Evolutionary conservation across 2,888 invertebrate species (phyloP).

Genomic region (Ophion costatus): DNA sequence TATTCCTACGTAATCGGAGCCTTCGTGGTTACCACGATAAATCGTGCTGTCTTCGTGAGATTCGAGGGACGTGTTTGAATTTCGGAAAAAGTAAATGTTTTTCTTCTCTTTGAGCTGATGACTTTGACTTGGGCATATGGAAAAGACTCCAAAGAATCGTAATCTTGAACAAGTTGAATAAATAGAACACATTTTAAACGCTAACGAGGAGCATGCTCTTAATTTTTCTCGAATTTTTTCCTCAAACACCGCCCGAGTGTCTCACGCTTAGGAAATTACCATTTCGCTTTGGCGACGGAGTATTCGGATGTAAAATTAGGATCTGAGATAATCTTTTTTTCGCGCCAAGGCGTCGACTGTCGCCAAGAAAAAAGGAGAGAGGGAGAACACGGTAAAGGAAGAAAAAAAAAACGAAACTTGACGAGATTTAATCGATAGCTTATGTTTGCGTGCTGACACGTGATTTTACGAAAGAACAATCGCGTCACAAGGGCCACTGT

Average conservation of each 20-base stretch:
- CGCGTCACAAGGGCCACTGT: slow-evolving; percentile 50
- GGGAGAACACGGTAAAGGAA: not conserved
- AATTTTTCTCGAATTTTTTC: slow-evolving; percentile 23
- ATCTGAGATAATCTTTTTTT: slow-evolving; percentile 40
- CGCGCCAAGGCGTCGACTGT: slow-evolving; percentile 1
- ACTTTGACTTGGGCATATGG: slow-evolving; percentile 14
- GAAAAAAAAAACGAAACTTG: slow-evolving; percentile 14
- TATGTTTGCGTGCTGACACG: slow-evolving; percentile 34
- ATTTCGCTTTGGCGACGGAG: slow-evolving; percentile 24
- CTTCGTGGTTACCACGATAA: slow-evolving; percentile 40
- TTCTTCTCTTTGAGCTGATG: slow-evolving; percentile 23
- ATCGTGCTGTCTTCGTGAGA: slow-evolving; percentile 43
- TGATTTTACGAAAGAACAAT: slow-evolving; percentile 27
- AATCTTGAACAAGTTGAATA: slow-evolving; percentile 16
- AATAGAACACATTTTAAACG: not conserved
- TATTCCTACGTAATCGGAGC: slow-evolving; percentile 29
- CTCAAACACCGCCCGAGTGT: slow-evolving; percentile 40
- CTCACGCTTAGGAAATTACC: slow-evolving; percentile 36
- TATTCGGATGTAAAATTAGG: slow-evolving; percentile 18
- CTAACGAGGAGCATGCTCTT: not conserved
- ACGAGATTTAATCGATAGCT: slow-evolving; percentile 46
- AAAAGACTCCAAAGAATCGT: slow-evolving; percentile 20
- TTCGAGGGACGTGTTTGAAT: slow-evolving; percentile 25
- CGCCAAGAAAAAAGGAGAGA: not conserved
- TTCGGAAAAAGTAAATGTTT: not conserved